phyloP scores from a whole-genome alignment of 2,797 vertebrate species.

The Brachyrhaphis roseni region DNA sequence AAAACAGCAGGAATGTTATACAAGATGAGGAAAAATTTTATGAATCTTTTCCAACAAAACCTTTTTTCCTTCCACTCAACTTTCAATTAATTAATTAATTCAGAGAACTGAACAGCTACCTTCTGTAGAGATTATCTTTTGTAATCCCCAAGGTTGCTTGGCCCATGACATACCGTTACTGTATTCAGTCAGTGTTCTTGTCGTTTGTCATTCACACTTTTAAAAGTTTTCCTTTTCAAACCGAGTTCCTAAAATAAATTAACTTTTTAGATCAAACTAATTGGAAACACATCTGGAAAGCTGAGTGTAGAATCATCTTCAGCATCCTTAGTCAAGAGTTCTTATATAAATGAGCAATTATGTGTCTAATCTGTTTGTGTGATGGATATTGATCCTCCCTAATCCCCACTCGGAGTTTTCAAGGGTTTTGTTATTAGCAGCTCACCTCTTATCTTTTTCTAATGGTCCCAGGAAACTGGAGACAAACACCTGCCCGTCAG shows the following conservation, averaged over 20 bases:
- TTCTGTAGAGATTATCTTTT: not conserved
- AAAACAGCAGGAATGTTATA: not conserved
- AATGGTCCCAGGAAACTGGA: constrained; percentile 12
- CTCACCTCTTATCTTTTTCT: constrained; percentile 2
- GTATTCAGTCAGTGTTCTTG: not conserved
- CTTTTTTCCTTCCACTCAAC: not conserved
- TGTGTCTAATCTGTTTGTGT: constrained; percentile 7
- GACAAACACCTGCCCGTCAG: not conserved
- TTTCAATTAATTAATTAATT: not conserved
- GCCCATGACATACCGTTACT: not conserved
- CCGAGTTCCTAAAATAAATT: not conserved
- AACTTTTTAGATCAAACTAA: not conserved
- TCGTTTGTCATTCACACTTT: not conserved
- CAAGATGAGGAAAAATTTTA: too few species aligned
- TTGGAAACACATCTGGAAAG: not conserved
- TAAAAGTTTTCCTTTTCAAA: not conserved
- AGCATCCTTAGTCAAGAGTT: not conserved
- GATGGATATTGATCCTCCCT: constrained; percentile 10
- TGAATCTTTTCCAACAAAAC: not conserved
- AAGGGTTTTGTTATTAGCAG: constrained; percentile 3
- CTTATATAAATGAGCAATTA: constrained; percentile 4
- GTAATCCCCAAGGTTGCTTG: not conserved
- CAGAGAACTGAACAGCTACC: not conserved
- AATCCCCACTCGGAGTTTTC: not conserved
- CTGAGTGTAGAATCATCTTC: not conserved